These are phyloP conservation scores for Peromyscus nudipes DNA, from an alignment of 2,797 vertebrate species.

Conservation along the genomic window DNA sequence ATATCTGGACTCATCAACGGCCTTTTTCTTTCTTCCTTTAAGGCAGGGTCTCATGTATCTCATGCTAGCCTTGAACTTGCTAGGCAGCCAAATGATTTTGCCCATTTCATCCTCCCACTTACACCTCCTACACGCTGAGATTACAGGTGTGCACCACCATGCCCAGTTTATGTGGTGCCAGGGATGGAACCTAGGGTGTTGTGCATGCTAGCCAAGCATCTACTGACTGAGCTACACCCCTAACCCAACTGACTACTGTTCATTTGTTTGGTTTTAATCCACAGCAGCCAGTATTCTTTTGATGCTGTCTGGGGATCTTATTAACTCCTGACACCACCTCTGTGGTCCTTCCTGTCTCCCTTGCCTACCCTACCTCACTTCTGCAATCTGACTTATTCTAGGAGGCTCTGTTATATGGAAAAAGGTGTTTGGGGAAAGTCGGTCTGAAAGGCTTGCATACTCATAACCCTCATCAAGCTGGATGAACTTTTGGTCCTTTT, in stretches of 20 bases:
- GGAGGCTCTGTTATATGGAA: background rate
- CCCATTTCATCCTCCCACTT: background rate
- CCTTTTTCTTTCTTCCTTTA: background rate
- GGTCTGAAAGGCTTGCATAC: background rate
- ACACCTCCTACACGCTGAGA: background rate
- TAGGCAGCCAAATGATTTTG: background rate
- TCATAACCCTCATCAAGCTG: background rate
- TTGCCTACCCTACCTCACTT: background rate
- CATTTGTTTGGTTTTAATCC: background rate
- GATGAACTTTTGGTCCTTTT: constrained; percentile 27
- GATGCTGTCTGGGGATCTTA: background rate
- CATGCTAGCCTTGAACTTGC: background rate
- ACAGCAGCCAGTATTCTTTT: background rate
- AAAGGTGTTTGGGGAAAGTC: background rate
- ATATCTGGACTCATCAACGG: background rate
- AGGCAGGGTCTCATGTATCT: background rate
- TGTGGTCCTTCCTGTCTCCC: background rate
- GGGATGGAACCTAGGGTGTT: background rate
- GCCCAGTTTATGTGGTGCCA: too few relatives aligned
- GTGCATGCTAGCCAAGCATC: background rate
- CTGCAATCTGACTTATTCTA: background rate
- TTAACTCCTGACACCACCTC: background rate
- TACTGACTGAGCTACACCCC: background rate
- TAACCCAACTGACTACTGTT: background rate
- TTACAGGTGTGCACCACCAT: too few relatives aligned